These are phyloP conservation scores for Chirona hameri DNA, from an alignment of 2,888 invertebrate species.

Conservation along the genomic window DNA sequence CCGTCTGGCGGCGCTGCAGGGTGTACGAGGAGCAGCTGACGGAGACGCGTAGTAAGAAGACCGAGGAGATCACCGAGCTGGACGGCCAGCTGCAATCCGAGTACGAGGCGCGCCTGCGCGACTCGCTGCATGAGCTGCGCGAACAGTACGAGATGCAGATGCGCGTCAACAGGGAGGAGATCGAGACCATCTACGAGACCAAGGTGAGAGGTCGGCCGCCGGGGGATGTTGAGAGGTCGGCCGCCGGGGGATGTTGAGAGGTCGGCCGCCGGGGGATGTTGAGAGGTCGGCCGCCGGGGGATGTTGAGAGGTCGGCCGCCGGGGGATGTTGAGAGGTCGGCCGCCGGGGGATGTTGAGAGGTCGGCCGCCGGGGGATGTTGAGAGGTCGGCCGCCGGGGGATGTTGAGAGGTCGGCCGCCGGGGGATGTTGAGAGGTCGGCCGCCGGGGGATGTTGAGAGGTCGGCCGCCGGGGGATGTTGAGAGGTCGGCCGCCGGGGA, in stretches of 20 bases:
- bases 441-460: conserved; percentile 39
- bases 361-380: conserved; percentile 38
- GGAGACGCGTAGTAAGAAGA: conserved; percentile 80
- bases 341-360: conserved; percentile 39
- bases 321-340: conserved; percentile 39
- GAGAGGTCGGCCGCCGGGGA: background rate
- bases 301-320: conserved; percentile 38
- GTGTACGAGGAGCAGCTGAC: conserved; percentile 81
- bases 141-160: conserved; percentile 90
- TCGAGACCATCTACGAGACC: conserved; percentile 77
- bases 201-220: conserved; percentile 52
- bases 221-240: no score
- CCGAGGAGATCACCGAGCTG: conserved; percentile 90
- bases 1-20: conserved; percentile 37
- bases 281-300: background rate
- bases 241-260: conserved; percentile 39
- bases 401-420: conserved; percentile 38
- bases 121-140: conserved; percentile 83
- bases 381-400: background rate
- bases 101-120: conserved; percentile 87
- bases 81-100: conserved; percentile 90
- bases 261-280: conserved; percentile 38
- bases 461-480: conserved; percentile 38
- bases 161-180: conserved; percentile 81
- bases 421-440: conserved; percentile 39